Conservation (phyloP, 2,888 invertebrate genomes). For the Ichneumon xanthorius region DNA sequence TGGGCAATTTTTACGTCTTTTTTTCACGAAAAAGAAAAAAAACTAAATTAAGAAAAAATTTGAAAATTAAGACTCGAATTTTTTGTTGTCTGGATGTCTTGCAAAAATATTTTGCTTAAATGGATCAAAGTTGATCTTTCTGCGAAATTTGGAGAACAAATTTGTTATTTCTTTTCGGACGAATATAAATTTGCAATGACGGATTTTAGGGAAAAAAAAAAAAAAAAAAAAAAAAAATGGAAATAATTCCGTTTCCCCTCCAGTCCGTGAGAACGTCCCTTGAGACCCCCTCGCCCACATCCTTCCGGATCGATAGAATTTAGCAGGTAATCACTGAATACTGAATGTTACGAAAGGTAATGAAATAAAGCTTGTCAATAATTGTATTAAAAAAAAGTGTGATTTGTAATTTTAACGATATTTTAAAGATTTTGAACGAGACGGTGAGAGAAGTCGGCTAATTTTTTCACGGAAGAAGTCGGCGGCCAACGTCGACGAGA, state of each 20-base stretch:
- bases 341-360: slow-evolving; percentile 81
- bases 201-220: not conserved
- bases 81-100: not conserved
- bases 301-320: slow-evolving; percentile 77
- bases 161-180: slow-evolving; percentile 17
- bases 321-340: slow-evolving; percentile 80
- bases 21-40: no score
- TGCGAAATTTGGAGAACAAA: slow-evolving; percentile 6
- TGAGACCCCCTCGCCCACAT: slow-evolving; percentile 37
- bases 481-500: not conserved
- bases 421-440: slow-evolving; percentile 11
- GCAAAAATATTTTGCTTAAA: slow-evolving; percentile 14
- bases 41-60: not conserved
- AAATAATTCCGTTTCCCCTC: not conserved
- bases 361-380: slow-evolving; percentile 82
- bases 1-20: not conserved
- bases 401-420: not conserved
- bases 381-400: slow-evolving; percentile 75
- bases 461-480: slow-evolving; percentile 33
- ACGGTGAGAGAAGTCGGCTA: not conserved
- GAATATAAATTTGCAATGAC: slow-evolving; percentile 2
- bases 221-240: not conserved
- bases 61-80: not conserved
- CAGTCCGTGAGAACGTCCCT: slow-evolving; percentile 19
- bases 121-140: not conserved